Evolutionary conservation across 2,888 invertebrate species (phyloP).

Genomic region (Volucella inanis): DNA sequence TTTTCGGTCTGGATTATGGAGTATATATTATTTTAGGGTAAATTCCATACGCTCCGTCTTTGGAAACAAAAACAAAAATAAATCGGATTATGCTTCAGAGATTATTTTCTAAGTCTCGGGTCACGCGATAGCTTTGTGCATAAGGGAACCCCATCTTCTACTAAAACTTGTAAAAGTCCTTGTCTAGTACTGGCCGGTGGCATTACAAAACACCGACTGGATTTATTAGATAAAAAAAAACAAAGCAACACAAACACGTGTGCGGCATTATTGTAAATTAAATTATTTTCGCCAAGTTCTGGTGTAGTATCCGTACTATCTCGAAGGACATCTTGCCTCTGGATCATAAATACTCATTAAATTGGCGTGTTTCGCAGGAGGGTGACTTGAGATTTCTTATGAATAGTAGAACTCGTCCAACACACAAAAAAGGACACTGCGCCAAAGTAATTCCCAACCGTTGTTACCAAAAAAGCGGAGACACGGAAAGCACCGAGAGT

Average conservation of each 20-base stretch:
- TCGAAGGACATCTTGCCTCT: conserved; percentile 52
- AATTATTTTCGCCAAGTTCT: conserved; percentile 46
- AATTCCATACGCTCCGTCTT: too few relatives aligned
- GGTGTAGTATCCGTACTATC: conserved; percentile 25
- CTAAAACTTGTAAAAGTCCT: not conserved
- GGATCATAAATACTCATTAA: conserved; percentile 67
- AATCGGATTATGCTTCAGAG: conserved; percentile 43
- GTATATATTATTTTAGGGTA: too few relatives aligned
- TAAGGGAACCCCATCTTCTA: conserved; percentile 28
- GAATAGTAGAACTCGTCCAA: conserved; percentile 13
- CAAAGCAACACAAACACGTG: conserved; percentile 54
- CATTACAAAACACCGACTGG: too few relatives aligned
- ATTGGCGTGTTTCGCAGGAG: conserved; percentile 27
- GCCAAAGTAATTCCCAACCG: conserved; percentile 35
- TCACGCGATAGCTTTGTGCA: conserved; percentile 54
- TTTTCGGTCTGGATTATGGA: not conserved
- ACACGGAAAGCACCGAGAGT: too few relatives aligned
- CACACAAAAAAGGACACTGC: conserved; percentile 32
- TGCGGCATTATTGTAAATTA: conserved; percentile 62
- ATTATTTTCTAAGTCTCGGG: conserved; percentile 31
- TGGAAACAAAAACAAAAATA: conserved; percentile 34
- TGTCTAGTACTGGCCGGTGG: not conserved
- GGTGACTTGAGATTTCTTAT: conserved; percentile 28
- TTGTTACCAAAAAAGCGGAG: conserved; percentile 1
- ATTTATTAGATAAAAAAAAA: not conserved